Base-by-base conservation (phyloP, 1,140 invertebrate species). In the Saxidomus purpurata region DNA sequence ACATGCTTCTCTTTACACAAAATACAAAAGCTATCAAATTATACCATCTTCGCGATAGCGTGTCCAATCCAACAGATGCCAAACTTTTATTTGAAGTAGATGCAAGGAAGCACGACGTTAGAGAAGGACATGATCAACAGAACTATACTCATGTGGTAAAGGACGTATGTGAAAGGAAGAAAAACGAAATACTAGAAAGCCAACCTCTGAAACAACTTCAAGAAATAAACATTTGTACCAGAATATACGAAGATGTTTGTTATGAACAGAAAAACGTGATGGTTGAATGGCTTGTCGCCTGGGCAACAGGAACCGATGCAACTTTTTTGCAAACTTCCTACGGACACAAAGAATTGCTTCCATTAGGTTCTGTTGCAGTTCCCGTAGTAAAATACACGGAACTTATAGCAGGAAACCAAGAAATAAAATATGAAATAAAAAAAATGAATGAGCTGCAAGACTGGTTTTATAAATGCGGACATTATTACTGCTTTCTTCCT, bases 1-100 rank as follows among this genome's bases (percentile, higher is more conserved):
- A 89, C 43, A 43, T 94, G 40, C 86, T 94, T 22, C 74, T 94
- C 22, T 94, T 94, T 76, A 94, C 91, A 15, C 93, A 93, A 55
- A 93, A 91, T 87, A 91, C 94, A 25, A 59, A 52, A 47, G 87
- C 87, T 63, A 55, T 94, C 19, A 67, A 79, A 34, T 59, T 94
- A 43, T 90, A 87, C 74, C 91, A 93, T 49, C 61, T 94, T 13
- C 59, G n/a, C 86, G 69, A 47, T 43, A 25, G 28, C 89, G 0
- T 74, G 40, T 9, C n/a, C 2, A 74, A 52, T 43, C 59, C 61
- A 0, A 0, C 31, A 52, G 81, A 43, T 47, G 59, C 59, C 47
- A 43, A 76, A 19, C 59, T 52, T 31, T 31, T 77, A 25, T 52
- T 77, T 17, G 1, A 63, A 52, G 86, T 90, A 71, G 25, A 91